A percentile compares a stretch with the other conserved stretches of the same genome.
phyloP scores from a whole-genome alignment of 2,888 invertebrate genomes.

The Cheilosia soror region DNA sequence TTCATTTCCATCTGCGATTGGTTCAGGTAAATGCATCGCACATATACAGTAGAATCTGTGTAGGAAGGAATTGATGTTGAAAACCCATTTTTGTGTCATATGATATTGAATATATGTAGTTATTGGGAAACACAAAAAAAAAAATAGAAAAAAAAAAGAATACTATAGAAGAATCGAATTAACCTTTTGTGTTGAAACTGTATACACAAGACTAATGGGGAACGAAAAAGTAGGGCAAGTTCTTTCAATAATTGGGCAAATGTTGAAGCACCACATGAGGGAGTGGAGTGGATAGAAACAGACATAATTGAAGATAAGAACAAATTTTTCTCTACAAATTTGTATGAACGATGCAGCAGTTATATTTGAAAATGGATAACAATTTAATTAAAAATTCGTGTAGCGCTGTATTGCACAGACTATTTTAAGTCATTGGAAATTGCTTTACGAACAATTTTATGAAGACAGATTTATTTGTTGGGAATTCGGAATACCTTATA shows the following conservation, averaged over 20 bases:
- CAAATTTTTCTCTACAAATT: neutral
- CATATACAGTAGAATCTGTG: constrained; percentile 12
- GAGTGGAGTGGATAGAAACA: neutral
- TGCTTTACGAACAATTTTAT: too few relatives aligned
- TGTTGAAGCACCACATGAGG: neutral
- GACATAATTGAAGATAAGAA: neutral
- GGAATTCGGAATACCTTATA: too few relatives aligned
- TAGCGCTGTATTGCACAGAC: neutral
- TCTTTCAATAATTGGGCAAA: neutral
- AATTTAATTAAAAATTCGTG: neutral
- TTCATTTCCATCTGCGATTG: constrained; percentile 8
- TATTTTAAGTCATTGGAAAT: neutral
- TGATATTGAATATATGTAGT: constrained; percentile 4
- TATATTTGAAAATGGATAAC: neutral
- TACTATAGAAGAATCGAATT: neutral
- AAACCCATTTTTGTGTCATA: constrained; percentile 11
- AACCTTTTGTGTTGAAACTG: constrained; percentile 6
- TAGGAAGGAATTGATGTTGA: constrained; percentile 22
- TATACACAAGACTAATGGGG: constrained; percentile 1
- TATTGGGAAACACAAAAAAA: neutral
- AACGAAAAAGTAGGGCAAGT: neutral
- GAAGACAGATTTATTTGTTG: too few relatives aligned
- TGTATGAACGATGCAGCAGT: too few relatives aligned
- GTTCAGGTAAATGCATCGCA: constrained; percentile 23
- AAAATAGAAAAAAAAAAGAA: neutral